phyloP scores from a whole-genome alignment of 2,113 vertebrate genomes.

The Stercorarius parasiticus region DNA sequence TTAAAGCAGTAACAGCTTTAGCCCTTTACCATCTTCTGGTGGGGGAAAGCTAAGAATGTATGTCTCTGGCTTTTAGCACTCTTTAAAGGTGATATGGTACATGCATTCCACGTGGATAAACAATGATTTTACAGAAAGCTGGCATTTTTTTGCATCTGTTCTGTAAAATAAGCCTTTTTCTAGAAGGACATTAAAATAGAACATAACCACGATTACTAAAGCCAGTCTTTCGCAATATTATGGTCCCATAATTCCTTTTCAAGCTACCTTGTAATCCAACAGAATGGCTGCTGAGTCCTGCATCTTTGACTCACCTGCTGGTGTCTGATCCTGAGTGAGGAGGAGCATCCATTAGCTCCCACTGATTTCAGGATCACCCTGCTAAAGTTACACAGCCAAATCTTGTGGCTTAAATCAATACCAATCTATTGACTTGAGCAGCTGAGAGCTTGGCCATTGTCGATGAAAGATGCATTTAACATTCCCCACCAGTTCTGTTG shows the following conservation, averaged over 20 bases:
- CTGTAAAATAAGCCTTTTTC: slow-evolving; percentile 17
- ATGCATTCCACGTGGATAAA: slow-evolving; percentile 31
- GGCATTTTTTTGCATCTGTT: not conserved
- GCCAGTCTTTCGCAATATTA: not conserved
- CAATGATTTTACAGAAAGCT: slow-evolving; percentile 12
- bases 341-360: not conserved
- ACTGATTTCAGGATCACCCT: not conserved
- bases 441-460: not conserved
- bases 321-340: slow-evolving; percentile 1
- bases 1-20: slow-evolving; percentile 39
- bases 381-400: not conserved
- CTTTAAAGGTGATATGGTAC: slow-evolving; percentile 74
- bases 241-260: not conserved
- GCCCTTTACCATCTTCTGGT: slow-evolving; percentile 43
- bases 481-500: not conserved
- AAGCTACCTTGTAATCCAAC: not conserved
- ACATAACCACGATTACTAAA: not conserved
- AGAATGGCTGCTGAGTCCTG: not conserved
- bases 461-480: not conserved
- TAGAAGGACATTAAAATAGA: not conserved
- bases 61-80: slow-evolving; percentile 59
- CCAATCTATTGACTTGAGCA: not conserved
- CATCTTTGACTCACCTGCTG: not conserved
- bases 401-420: not conserved
- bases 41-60: slow-evolving; percentile 54